Conservation (phyloP, 2,888 invertebrate genomes). For the Apamea epomidion region DNA sequence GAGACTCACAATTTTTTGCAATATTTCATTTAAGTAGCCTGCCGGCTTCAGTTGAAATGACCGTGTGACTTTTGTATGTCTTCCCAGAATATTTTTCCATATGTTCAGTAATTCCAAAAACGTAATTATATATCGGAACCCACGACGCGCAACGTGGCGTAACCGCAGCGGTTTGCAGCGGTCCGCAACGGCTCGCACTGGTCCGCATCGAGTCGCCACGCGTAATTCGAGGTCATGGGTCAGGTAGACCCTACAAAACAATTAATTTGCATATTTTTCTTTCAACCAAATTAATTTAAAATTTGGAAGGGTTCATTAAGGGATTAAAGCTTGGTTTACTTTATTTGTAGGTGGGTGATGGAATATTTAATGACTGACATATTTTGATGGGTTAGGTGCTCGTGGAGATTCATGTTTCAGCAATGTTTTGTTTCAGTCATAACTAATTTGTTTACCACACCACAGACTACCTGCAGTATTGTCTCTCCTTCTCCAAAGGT, state of each 20-base stretch:
- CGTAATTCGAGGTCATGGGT: conserved; percentile 53
- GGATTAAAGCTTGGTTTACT: conserved; percentile 46
- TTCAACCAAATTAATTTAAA: conserved; percentile 63
- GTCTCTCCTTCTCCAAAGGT: neutral
- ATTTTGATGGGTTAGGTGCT: conserved; percentile 22
- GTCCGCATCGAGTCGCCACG: conserved; percentile 15
- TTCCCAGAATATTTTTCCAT: conserved; percentile 4
- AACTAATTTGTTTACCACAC: neutral
- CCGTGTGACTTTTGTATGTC: neutral
- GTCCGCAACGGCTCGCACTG: conserved; percentile 25
- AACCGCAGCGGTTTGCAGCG: conserved; percentile 45
- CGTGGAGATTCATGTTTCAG: neutral
- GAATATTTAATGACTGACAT: conserved; percentile 27
- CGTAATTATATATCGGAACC: conserved; percentile 58
- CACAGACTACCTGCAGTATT: neutral
- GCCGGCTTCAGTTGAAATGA: neutral
- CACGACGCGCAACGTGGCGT: conserved; percentile 19
- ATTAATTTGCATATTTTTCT: conserved; percentile 71
- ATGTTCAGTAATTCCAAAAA: conserved; percentile 39
- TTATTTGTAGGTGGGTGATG: conserved; percentile 38
- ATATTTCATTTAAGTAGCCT: neutral
- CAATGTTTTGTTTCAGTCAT: neutral
- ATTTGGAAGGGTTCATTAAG: conserved; percentile 59
- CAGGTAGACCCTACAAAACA: conserved; percentile 55
- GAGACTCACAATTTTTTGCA: neutral